Evolutionary conservation across 2,113 vertebrate genomes (phyloP), one percentile per base, ranked within the genome.

Genomic region (Oreamnos americanus): DNA sequence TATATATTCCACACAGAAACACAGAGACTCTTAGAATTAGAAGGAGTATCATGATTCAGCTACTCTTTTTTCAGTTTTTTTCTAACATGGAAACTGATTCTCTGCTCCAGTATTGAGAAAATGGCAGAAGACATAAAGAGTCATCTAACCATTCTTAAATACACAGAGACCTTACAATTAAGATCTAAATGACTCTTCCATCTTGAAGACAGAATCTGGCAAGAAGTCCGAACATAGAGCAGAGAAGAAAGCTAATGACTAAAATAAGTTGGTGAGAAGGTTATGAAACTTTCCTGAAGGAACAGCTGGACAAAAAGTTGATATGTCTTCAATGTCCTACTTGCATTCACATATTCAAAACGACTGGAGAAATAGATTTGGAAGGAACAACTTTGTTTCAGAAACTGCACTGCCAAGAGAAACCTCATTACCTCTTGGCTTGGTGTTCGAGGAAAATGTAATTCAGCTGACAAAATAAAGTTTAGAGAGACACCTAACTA

Each of bases 361-460:
- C 89, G 53, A 25, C 91, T 97, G 5, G 49, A 93, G 39, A 97
- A 95, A 97, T 4, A 47, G 43, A 92, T 95, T 94, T 96, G 57
- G 82, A 96, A 97, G 71, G 28, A 91, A 53, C 93, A 57, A 82
- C 49, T 96, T 88, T 47, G 57, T 58, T 96, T 83, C 67, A 91
- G 33, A 74, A 90, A 91, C 53, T 95, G 51, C 30, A n/a, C 85
- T 87, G 91, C 88, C 94, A 97, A 93, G 30, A 96, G 36, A 78
- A 96, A 87, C 2, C n/a, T 94, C 91, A 95, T 97, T 98, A 97
- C 51, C 21, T 89, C 86, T 87, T 93, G 86, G 97, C 88, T 79
- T 93, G 19, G 60, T 81, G 57, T 86, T 93, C 0, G 1, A 49
- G 79, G 94, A 96, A 95, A 96, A 88, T 67, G 39, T 51, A 96